Base-by-base conservation (phyloP, 2,797 vertebrate genomes). In the Sebastes jordani region DNA sequence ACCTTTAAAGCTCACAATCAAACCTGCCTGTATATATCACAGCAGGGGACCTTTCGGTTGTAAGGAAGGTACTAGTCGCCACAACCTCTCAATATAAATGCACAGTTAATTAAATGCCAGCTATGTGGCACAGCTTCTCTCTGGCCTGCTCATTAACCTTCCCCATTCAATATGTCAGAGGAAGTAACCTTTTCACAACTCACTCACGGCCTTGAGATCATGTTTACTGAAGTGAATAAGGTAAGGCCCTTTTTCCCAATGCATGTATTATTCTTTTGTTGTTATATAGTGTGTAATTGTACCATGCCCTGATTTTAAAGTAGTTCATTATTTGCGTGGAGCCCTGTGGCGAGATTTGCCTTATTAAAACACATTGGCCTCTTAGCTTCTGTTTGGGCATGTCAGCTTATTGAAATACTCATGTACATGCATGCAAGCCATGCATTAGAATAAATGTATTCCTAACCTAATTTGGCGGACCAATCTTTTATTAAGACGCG, bases 111-210 rank as follows among this genome's bases (percentile, higher is more conserved):
- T 91, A 93, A 93, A 95, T 92, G 90, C 82, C 91, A 93, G 83
- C 83, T 83, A 49, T 82, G 88, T 90, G 87, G 71, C 78, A 56
- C 71, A 79, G 80, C 80, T 73, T 84, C 76, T 84, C 81, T 83
- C 80, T 80, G 78, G 85, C 71, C 84, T 86, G 56, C 91, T 94
- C 90, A 94, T 95, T 95, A 95, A 95, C 94, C 93, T 93, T 88
- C 89, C 81, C 52, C 46, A 72, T 89, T 91, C 91, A 84, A 88
- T 91, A 91, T 89, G 87, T 92, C 91, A 88, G 86, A 78, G 82
- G 83, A 79, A 80, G 82, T 93, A 92, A 94, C 93, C 93, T 95
- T 95, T 95, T 88, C 92, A 86, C 83, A 67, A 58, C 83, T 92
- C 82, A 85, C 82, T 91, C 90, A 73, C 32, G 42, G 78, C 83